Evolutionary conservation across 2,797 vertebrate species (phyloP).

Genomic region (Phataginus tricuspis): DNA sequence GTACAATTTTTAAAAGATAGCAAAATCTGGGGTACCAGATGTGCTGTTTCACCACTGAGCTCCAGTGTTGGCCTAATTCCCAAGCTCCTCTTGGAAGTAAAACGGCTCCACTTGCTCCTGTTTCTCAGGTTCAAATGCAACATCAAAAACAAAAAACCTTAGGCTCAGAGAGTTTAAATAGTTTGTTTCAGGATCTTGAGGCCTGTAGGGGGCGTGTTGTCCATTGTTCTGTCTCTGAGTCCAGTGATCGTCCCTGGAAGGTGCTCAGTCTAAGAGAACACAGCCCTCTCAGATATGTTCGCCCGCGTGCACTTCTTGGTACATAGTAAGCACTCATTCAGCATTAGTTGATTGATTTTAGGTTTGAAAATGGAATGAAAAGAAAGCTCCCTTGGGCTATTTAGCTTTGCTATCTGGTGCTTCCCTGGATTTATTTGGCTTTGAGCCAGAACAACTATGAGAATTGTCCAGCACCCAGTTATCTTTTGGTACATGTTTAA

Average conservation of each 20-base stretch:
- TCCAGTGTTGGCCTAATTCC: background rate
- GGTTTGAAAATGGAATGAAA: constrained; percentile 64
- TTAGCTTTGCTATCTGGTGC: constrained; percentile 53
- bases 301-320: background rate
- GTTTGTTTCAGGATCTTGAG: background rate
- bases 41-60: background rate
- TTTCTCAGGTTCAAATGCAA: background rate
- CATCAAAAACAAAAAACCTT: background rate
- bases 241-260: background rate
- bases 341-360: constrained; percentile 61
- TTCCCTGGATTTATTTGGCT: constrained; percentile 61
- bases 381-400: constrained; percentile 9
- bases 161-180: background rate
- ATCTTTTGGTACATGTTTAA: constrained; percentile 47
- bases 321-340: constrained; percentile 5
- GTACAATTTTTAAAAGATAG: background rate
- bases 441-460: constrained; percentile 52
- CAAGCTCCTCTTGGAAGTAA: background rate
- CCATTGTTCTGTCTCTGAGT: background rate
- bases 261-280: background rate
- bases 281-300: background rate
- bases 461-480: constrained; percentile 33
- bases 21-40: background rate
- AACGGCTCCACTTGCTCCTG: background rate
- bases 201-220: background rate